These are phyloP conservation scores for Drosophila cracens DNA, from an alignment of 2,888 invertebrate species.

Conservation along the genomic window DNA sequence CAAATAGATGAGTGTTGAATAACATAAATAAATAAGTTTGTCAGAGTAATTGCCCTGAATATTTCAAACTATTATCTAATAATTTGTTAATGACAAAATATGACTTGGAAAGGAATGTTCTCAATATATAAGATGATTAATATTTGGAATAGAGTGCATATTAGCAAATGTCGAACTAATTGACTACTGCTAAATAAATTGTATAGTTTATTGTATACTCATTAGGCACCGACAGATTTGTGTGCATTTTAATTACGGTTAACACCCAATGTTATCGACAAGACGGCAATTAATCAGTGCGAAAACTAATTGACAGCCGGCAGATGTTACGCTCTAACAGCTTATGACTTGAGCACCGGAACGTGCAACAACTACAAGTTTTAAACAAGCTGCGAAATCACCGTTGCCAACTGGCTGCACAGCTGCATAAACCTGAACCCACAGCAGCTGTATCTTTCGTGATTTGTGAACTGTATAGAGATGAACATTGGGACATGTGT, in stretches of 20 bases:
- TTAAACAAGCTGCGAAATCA: constrained; percentile 10
- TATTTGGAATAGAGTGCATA: background rate
- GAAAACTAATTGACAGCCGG: constrained; percentile 59
- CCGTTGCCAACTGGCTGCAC: constrained; percentile 38
- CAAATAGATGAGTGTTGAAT: constrained; percentile 3
- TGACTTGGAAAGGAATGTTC: background rate
- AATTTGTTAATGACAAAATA: background rate
- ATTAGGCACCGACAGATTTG: constrained; percentile 32
- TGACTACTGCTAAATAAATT: background rate
- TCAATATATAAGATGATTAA: background rate
- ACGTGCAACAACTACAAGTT: constrained; percentile 22
- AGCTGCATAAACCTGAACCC: constrained; percentile 46
- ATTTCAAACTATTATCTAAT: background rate
- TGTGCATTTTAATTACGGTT: constrained; percentile 37
- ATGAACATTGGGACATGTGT: background rate
- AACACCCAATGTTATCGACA: constrained; percentile 47
- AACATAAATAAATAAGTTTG: background rate
- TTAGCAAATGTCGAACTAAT: background rate
- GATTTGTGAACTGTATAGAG: background rate
- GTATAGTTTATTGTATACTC: constrained; percentile 26
- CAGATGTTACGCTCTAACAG: constrained; percentile 61
- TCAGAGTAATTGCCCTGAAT: background rate
- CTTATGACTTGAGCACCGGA: constrained; percentile 33
- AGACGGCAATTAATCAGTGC: constrained; percentile 56
- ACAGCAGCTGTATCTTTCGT: constrained; percentile 6